Percentiles rank a stretch among this genome's conserved stretches.
Evolutionary conservation across 2,888 invertebrate genomes (phyloP).

Genomic region (Anarsia innoxiella): DNA sequence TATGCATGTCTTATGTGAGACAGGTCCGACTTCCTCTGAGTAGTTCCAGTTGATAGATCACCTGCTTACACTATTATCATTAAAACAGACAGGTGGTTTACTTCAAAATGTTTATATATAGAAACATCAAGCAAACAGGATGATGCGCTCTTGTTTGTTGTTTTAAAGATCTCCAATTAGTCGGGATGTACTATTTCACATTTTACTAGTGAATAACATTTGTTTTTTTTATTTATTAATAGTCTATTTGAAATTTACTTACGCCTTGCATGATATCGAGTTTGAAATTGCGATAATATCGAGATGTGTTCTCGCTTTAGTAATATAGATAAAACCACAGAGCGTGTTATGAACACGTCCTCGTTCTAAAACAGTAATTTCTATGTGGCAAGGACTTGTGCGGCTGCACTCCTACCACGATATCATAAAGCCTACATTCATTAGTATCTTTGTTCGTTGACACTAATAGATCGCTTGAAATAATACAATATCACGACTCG

Average conservation of each 20-base stretch:
- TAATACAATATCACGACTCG: slow-evolving; percentile 22
- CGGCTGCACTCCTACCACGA: slow-evolving; percentile 23
- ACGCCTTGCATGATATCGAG: too few relatives aligned
- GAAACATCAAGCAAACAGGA: not conserved
- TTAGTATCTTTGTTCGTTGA: slow-evolving; percentile 27
- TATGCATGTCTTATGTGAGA: slow-evolving; percentile 1
- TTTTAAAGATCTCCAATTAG: too few relatives aligned
- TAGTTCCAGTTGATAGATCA: slow-evolving; percentile 16
- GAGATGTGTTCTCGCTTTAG: slow-evolving; percentile 39
- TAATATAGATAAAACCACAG: slow-evolving; percentile 29
- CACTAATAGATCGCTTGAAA: slow-evolving; percentile 29
- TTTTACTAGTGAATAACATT: too few relatives aligned
- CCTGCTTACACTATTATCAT: slow-evolving; percentile 18
- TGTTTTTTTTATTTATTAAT: not conserved
- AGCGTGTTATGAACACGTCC: slow-evolving; percentile 29
- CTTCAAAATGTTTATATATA: slow-evolving; percentile 6
- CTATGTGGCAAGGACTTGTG: slow-evolving; percentile 29
- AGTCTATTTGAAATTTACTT: not conserved
- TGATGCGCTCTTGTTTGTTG: not conserved
- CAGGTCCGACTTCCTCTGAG: slow-evolving; percentile 20
- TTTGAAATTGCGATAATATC: slow-evolving; percentile 29
- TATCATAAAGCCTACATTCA: slow-evolving; percentile 24
- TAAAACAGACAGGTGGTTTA: slow-evolving; percentile 9
- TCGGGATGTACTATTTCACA: too few relatives aligned
- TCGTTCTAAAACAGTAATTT: slow-evolving; percentile 42